These are phyloP conservation scores for Prosopocoilus inquinatus DNA, from an alignment of 2,888 invertebrate species.

Conservation along the genomic window DNA sequence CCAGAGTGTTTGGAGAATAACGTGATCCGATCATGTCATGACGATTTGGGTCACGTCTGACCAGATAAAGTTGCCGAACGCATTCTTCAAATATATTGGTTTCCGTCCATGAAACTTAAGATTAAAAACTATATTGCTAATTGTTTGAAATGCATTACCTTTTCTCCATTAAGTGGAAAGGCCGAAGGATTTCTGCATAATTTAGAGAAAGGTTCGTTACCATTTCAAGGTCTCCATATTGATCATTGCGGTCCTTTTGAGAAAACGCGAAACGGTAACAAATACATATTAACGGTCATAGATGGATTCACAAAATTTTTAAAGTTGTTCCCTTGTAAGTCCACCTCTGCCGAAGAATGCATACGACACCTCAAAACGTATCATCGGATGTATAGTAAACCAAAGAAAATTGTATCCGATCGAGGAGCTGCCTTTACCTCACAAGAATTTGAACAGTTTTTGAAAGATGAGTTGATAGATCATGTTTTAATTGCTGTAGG, in stretches of 20 bases:
- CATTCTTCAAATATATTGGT: conserved; percentile 14
- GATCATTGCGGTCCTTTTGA: conserved; percentile 37
- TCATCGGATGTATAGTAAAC: conserved; percentile 28
- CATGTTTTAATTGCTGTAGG: conserved; percentile 33
- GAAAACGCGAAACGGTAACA: conserved; percentile 6
- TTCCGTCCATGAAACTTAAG: conserved; percentile 8
- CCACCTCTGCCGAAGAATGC: conserved; percentile 22
- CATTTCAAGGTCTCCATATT: conserved; percentile 32
- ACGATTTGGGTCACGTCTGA: conserved; percentile 12
- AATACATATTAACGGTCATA: conserved; percentile 24
- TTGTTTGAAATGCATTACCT: conserved; percentile 24
- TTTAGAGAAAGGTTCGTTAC: conserved; percentile 32
- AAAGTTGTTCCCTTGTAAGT: conserved; percentile 27
- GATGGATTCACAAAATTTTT: conserved; percentile 35
- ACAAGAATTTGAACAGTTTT: conserved; percentile 27
- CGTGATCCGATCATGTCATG: conserved; percentile 7
- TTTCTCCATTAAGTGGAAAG: conserved; percentile 27
- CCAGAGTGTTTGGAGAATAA: conserved; percentile 11
- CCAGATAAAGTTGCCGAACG: conserved; percentile 6
- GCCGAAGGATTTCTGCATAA: conserved; percentile 31
- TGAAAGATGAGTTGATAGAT: conserved; percentile 22
- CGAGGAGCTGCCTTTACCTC: conserved; percentile 35
- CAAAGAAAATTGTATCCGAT: conserved; percentile 29
- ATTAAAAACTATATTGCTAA: conserved; percentile 11
- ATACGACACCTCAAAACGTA: conserved; percentile 26